Base-by-base conservation (phyloP, 2,113 vertebrate genomes). In the Athene cunicularia region DNA sequence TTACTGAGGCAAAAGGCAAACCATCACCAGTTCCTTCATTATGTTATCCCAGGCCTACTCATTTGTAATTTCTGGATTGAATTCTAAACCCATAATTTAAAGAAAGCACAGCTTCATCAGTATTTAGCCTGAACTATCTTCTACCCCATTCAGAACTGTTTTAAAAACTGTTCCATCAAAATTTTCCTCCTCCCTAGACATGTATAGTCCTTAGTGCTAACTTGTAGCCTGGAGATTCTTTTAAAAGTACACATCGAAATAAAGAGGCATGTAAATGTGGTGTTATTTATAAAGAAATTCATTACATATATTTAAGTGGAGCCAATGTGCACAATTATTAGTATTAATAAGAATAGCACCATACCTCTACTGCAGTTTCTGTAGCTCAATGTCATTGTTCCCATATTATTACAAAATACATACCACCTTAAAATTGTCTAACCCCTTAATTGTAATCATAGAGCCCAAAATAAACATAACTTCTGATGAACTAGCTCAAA, bases 71-170 rank as follows among this genome's bases (percentile, higher is more conserved):
- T 80, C 73, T 71, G 9, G 23, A 67, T 11, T 89, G 47, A 75
- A 91, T 67, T 80, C 24, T 80, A 93, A 95, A 71, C 27, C 23
- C 19, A 32, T 52, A 92, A 56, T 66, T 82, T 64, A 86, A 92
- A 88, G 18, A 15, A 76, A 76, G 10, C 24, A n/a, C 43, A n/a
- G 9, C 5, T 35, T 53, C 45, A 28, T 49, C 30, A 45, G 6
- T 56, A 64, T 68, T 60, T 62, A 84, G 12, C 3, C 41, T 45
- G 23, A 88, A 68, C 7, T 63, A 33, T 41, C 52, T 76, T 76
- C 14, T 45, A 8, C 8, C 3, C 4, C 5, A n/a, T 85, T 76
- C 76, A 86, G 27, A 88, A 52, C 13, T 37, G 32, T 49, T 67
- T 80, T 75, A 63, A 88, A 90, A 82, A 64, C 9, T 15, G 33